Evolutionary conservation across 2,113 vertebrate genomes (phyloP), one percentile per base, ranked within the genome.

Genomic region (Ammodytes dubius): DNA sequence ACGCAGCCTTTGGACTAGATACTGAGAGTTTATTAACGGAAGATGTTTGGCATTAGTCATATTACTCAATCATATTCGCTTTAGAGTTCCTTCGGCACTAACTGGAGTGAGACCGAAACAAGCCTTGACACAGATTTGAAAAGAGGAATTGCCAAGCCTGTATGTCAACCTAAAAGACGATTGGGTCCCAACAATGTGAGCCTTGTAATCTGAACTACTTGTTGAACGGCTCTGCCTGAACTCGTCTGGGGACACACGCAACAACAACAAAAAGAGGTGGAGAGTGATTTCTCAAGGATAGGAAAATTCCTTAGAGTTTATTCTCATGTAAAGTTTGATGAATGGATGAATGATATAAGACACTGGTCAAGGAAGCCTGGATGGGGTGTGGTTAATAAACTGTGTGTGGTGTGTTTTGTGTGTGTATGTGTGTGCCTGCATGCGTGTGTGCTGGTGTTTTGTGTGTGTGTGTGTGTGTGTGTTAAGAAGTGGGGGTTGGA

Each of bases 61-160:
- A 60, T 75, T 53, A 10, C n/a, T 45, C 27, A 2, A 27, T 27
- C 27, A 27, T 27, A 27, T 72, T 82, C 9, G 43, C 70, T 81
- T 50, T 61, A 46, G 40, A 86, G 74, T 58, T 59, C 5, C 2
- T 7, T 40, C 27, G 35, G 39, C 7, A 49, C 42, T 0, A 57
- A 17, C n/a, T 19, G 39, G 13, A 80, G 14, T 0, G 14, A 68
- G 42, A 65, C 19, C 13, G 65, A 35, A 15, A 54, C 1, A 7
- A 56, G 49, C 17, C 66, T 50, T 65, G 71, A 81, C 67, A 70
- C 53, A 63, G 69, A 43, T 71, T 63, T 60, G n/a, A 19, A 45
- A 70, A 74, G 9, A 85, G 72, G 77, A 88, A 83, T 63, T 77
- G 49, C 54, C n/a, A 47, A 61, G 40, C 49, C 43, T 61, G 43